Evolutionary conservation across 2,797 vertebrate genomes (phyloP), one percentile per base, ranked within the genome.

Genomic region (Ceyx erithaca): DNA sequence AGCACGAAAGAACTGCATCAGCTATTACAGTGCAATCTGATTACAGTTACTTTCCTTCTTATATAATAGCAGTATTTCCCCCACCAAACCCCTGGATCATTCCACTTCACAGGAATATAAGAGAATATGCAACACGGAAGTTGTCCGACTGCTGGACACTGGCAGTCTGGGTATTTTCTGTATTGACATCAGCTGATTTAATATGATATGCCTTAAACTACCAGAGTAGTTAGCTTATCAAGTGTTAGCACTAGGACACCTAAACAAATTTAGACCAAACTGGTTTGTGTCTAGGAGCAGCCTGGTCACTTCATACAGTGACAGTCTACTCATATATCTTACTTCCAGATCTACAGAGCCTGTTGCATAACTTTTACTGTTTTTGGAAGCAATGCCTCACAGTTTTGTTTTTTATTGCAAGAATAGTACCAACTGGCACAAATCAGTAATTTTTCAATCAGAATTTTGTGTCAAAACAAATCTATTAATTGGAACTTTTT

Each of bases 381-480:
- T 61, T 35, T 37, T 14, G 7, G 61, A 58, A 84, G 28, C 15
- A 71, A 9, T 7, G 7, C 9, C 19, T 80, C 31, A 6, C 1
- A 10, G 16, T 14, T 81, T 31, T 2, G 0, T 25, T 55, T 40
- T 40, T 40, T 21, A 16, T 18, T 3, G 1, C 1, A 1, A 25
- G 33, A 52, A 14, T 12, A 45, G 13, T 28, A 64, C 5, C 33
- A 49, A 16, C 8, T 8, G 20, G 37, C 40, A 66, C 3, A 72
- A 73, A 66, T n/a, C 14, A 26, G 12, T 13, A 84, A 25, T 14
- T 58, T 52, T 64, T 49, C 33, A 30, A 31, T 14, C 16, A 76
- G 21, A 40, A 8, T n/a, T 37, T 61, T 78, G 59, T 48, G 5
- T 45, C 7, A 18, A 48, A 80, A 41, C 1, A 40, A 7, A 14